Conservation (phyloP, 2,113 vertebrate genomes). For the Neoarius graeffei region DNA sequence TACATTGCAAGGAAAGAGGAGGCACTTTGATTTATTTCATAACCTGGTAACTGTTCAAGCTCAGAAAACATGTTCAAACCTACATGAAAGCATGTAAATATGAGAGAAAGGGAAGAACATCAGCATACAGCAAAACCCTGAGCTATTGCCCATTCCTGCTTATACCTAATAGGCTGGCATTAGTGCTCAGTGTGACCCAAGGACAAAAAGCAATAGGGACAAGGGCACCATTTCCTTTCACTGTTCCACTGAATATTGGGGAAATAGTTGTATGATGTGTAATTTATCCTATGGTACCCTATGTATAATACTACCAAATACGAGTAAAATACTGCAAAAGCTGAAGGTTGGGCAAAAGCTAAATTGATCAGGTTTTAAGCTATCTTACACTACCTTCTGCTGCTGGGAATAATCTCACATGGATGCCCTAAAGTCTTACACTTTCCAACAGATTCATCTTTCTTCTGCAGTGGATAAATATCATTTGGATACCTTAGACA, state of each 20-base stretch:
- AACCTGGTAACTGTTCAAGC: not conserved
- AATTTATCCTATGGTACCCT: not conserved
- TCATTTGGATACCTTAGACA: not conserved
- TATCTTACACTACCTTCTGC: not conserved
- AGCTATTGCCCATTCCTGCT: not conserved
- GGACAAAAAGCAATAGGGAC: not conserved
- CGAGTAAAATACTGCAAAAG: not conserved
- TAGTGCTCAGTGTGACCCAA: not conserved
- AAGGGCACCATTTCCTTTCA: not conserved
- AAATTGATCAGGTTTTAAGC: not conserved
- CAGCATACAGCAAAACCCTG: not conserved
- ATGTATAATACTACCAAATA: not conserved
- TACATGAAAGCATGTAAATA: not conserved
- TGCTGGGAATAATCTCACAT: not conserved
- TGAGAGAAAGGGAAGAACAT: not conserved
- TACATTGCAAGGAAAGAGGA: not conserved
- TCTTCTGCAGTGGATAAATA: not conserved
- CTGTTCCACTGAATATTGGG: not conserved
- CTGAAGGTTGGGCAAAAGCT: not conserved
- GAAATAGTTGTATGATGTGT: not conserved
- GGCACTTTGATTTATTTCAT: not conserved
- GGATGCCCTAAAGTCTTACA: not conserved
- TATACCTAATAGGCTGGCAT: not conserved
- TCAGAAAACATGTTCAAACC: not conserved
- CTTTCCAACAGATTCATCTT: not conserved